Conservation (phyloP, 1,140 invertebrate genomes). For the Penaeus japonicus region DNA sequence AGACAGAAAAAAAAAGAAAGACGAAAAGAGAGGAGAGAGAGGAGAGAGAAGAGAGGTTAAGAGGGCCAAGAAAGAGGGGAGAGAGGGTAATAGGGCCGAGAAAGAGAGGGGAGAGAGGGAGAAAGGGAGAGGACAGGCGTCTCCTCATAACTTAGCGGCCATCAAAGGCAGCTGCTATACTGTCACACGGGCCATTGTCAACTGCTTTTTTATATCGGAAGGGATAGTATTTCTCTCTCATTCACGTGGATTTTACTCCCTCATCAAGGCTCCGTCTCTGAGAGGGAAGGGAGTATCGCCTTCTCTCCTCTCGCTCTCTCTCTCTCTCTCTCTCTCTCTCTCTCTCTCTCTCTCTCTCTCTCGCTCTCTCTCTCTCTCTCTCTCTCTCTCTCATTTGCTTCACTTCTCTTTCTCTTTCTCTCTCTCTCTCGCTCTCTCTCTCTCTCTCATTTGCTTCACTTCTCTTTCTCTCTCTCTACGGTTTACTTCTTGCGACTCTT, state of each 20-base stretch:
- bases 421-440: neutral
- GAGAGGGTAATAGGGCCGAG: neutral
- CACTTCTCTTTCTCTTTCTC: neutral
- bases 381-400: neutral
- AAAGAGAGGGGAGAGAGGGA: neutral
- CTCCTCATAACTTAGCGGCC: conserved; percentile 34
- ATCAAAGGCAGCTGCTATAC: conserved; percentile 40
- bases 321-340: neutral
- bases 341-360: neutral
- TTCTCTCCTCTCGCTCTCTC: neutral
- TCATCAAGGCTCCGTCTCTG: neutral
- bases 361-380: neutral
- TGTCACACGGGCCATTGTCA: conserved; percentile 48
- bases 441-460: too few relatives aligned
- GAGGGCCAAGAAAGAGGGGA: neutral
- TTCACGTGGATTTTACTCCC: conserved; percentile 35
- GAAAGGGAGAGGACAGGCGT: neutral
- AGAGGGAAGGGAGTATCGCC: neutral
- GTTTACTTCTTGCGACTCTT: neutral
- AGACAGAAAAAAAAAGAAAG: neutral
- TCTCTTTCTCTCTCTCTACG: too few relatives aligned
- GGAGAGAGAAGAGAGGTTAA: neutral
- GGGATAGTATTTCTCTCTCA: conserved; percentile 43
- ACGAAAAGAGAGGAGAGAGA: neutral
- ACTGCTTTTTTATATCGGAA: conserved; percentile 31